These are phyloP conservation scores for Pogonophryne albipinna DNA, from an alignment of 2,797 vertebrate genomes.

Conservation along the genomic window DNA sequence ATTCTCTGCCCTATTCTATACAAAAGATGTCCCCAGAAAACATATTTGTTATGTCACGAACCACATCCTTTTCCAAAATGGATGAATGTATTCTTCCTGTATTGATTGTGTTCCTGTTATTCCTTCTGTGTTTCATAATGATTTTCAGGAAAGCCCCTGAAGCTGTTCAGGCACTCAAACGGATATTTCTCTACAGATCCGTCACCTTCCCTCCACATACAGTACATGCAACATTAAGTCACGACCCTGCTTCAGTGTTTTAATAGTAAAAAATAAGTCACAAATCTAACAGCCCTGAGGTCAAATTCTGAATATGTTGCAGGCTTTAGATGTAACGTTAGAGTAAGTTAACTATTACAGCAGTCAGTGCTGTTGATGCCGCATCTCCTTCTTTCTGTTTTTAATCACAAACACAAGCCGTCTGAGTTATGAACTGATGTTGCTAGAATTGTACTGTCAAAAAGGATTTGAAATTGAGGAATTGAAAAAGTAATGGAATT, in stretches of 20 bases:
- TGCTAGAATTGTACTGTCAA: constrained; percentile 40
- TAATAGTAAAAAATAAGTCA: background rate
- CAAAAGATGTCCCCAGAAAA: background rate
- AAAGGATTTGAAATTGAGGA: constrained; percentile 28
- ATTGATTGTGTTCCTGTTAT: background rate
- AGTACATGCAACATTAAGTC: background rate
- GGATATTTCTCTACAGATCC: constrained; percentile 1
- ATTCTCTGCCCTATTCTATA: constrained; percentile 20
- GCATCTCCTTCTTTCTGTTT: constrained; percentile 46
- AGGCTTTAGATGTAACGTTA: constrained; percentile 31
- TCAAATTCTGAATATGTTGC: constrained; percentile 16
- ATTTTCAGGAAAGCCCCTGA: background rate
- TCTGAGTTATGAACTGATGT: constrained; percentile 28
- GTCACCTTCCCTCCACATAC: background rate
- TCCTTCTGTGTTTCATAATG: background rate
- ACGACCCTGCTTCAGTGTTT: background rate
- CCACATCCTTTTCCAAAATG: background rate
- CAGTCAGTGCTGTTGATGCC: constrained; percentile 43
- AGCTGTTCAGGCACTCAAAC: background rate
- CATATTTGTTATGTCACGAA: constrained; percentile 16
- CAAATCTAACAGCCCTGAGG: background rate
- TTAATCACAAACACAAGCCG: constrained; percentile 62
- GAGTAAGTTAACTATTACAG: constrained; percentile 62
- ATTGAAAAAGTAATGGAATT: constrained; percentile 26
- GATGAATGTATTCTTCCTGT: constrained; percentile 6